phyloP scores from a whole-genome alignment of 1,140 invertebrate genomes.

The Drosophila biarmipes region DNA sequence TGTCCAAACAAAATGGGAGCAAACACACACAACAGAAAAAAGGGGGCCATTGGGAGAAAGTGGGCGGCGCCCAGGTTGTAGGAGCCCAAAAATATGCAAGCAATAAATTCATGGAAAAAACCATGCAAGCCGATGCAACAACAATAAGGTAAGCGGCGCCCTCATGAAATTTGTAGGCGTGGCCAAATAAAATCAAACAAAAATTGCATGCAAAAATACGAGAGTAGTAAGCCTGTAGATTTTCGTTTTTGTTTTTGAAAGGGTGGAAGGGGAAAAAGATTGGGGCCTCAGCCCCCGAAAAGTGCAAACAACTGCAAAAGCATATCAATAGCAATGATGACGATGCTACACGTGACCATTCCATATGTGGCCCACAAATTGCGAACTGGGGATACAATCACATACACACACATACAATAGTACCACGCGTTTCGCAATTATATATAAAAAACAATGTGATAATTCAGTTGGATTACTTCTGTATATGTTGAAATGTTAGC shows the following conservation, averaged over 20 bases:
- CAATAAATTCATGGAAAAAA: constrained; percentile 76
- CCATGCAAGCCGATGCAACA: constrained; percentile 38
- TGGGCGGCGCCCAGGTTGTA: constrained; percentile 25
- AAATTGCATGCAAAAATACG: constrained; percentile 32
- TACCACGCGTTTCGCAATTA: constrained; percentile 32
- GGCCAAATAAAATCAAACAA: constrained; percentile 76
- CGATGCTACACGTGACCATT: constrained; percentile 48
- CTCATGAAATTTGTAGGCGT: constrained; percentile 60
- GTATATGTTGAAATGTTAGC: too few species aligned
- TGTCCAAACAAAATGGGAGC: constrained; percentile 49
- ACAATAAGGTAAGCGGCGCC: constrained; percentile 20
- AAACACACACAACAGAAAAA: constrained; percentile 10
- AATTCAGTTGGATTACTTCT: background rate
- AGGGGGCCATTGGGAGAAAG: constrained; percentile 10
- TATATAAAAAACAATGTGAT: background rate
- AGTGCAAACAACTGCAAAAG: constrained; percentile 70
- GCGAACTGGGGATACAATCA: constrained; percentile 15
- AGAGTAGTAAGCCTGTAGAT: background rate
- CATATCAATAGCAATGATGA: constrained; percentile 75
- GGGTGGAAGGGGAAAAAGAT: background rate
- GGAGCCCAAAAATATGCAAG: constrained; percentile 69
- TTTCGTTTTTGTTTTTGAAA: background rate
- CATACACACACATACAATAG: constrained; percentile 4
- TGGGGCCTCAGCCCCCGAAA: constrained; percentile 29
- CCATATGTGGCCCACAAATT: constrained; percentile 4